phyloP scores from a whole-genome alignment of 2,113 vertebrate genomes.

The Phyllostomus hastatus region DNA sequence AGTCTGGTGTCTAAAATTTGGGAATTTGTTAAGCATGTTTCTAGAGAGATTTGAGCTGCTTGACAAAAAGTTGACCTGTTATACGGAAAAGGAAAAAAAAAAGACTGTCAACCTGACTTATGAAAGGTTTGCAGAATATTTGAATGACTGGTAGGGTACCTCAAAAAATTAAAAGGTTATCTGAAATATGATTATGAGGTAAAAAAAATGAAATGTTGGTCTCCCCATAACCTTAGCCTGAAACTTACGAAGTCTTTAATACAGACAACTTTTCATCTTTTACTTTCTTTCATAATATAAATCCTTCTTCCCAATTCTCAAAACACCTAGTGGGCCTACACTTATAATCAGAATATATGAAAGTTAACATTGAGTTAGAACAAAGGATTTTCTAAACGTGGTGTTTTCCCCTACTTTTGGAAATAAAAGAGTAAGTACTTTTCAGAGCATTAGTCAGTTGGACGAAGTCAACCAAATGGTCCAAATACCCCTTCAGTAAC shows the following conservation, averaged over 20 bases:
- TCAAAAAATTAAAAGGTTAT: neutral
- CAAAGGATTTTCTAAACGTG: neutral
- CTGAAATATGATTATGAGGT: neutral
- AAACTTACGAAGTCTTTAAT: neutral
- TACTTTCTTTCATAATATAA: neutral
- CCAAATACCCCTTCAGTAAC: neutral
- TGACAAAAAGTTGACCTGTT: neutral
- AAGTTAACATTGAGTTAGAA: neutral
- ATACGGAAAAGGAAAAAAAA: neutral
- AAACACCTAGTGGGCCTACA: neutral
- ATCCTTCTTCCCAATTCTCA: neutral
- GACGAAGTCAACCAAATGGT: neutral
- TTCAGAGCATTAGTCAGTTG: neutral
- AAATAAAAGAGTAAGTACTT: neutral
- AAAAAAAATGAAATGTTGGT: neutral
- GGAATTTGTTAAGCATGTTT: neutral
- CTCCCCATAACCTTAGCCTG: neutral
- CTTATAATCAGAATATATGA: conserved; percentile 10
- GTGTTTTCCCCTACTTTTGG: neutral
- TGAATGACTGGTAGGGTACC: neutral
- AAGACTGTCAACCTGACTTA: neutral
- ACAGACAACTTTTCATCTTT: neutral
- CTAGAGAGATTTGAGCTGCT: neutral
- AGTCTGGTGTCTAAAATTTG: conserved; percentile 39
- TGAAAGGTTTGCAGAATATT: neutral